Evolutionary conservation across 2,888 invertebrate species (phyloP).

Genomic region (Sturmia bella): DNA sequence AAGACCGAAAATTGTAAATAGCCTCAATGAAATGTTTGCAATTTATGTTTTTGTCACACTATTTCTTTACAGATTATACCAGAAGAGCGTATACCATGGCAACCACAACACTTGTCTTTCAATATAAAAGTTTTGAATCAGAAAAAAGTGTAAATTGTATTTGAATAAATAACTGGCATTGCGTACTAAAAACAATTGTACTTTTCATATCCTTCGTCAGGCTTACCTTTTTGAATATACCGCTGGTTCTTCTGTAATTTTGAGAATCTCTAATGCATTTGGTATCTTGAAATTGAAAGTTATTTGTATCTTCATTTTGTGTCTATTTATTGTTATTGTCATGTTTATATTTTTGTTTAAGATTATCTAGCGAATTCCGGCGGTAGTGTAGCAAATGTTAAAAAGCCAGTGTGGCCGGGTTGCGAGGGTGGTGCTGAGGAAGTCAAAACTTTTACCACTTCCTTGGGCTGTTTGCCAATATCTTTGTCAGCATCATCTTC

Average conservation of each 20-base stretch:
- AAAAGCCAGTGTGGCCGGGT: conserved; percentile 97
- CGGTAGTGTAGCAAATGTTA: conserved; percentile 95
- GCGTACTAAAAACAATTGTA: not conserved
- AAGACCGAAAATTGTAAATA: conserved; percentile 74
- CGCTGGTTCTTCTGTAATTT: not conserved
- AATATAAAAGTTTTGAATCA: conserved; percentile 72
- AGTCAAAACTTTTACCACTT: conserved; percentile 85
- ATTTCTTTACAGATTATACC: conserved; percentile 76
- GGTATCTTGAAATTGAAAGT: not conserved
- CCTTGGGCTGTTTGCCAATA: conserved; percentile 76
- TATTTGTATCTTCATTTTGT: conserved; percentile 10
- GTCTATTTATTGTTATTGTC: not conserved
- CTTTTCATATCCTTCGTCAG: not conserved
- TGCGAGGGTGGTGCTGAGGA: conserved; percentile 87
- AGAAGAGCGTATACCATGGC: conserved; percentile 81
- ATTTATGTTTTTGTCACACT: not conserved
- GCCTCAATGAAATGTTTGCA: not conserved
- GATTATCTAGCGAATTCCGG: conserved; percentile 80
- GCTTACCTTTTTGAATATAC: conserved; percentile 23
- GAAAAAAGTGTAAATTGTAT: not conserved
- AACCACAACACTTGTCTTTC: conserved; percentile 77
- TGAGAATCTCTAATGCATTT: not conserved
- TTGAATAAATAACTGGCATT: not conserved
- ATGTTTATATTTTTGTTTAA: not conserved
- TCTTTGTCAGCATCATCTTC: conserved; percentile 71